These are phyloP conservation scores for Vireo altiloquus DNA, from an alignment of 2,113 vertebrate species.

Conservation along the genomic window DNA sequence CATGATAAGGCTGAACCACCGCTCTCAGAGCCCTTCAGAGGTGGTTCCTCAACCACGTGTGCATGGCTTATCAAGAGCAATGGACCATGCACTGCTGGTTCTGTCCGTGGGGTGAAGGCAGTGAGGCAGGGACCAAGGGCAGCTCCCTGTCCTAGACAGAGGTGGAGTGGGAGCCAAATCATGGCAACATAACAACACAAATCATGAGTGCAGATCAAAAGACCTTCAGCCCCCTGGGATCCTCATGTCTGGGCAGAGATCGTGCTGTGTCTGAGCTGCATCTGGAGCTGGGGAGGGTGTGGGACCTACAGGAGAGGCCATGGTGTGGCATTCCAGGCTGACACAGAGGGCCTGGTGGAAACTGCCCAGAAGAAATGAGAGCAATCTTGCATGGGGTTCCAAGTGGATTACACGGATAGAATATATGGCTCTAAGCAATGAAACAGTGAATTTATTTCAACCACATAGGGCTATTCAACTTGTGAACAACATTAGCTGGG, in stretches of 20 bases:
- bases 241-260: background rate
- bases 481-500: slow-evolving; percentile 3
- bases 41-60: rapidly evolving
- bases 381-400: background rate
- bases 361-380: background rate
- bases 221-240: background rate
- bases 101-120: background rate
- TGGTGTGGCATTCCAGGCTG: background rate
- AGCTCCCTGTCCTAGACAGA: background rate
- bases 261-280: background rate
- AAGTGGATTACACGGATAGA: background rate
- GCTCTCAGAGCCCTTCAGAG: background rate
- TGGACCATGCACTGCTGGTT: background rate
- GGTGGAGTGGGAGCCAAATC: background rate
- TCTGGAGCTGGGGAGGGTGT: background rate
- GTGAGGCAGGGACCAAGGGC: background rate
- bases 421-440: background rate
- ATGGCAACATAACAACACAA: background rate
- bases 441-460: background rate
- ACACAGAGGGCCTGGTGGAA: background rate
- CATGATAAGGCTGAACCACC: rapidly evolving
- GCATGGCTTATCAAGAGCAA: background rate
- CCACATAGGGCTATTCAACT: slow-evolving; percentile 25
- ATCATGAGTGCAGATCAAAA: background rate
- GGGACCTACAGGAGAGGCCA: background rate